Percentiles rank a stretch among this genome's conserved stretches.
Evolutionary conservation across 2,888 invertebrate species (phyloP).

Genomic region (Eupelmus urozonus): DNA sequence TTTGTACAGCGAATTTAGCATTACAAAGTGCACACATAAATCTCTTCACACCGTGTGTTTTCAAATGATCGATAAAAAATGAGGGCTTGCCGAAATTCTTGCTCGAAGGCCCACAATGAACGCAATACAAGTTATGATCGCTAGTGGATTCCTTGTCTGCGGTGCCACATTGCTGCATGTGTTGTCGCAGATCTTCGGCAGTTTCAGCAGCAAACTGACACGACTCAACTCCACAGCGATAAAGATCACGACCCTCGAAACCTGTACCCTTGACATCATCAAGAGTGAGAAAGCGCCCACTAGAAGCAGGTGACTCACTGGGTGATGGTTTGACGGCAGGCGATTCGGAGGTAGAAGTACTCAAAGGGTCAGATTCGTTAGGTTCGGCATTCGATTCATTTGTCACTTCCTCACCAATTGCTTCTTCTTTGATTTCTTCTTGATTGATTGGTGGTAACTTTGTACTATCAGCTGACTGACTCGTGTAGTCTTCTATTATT

Average conservation of each 20-base stretch:
- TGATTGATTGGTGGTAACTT: constrained; percentile 20
- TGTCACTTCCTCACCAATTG: neutral
- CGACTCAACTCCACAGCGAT: constrained; percentile 77
- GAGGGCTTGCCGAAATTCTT: constrained; percentile 77
- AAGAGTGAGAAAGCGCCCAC: constrained; percentile 62
- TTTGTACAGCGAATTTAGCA: constrained; percentile 69
- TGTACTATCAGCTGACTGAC: neutral
- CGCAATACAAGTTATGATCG: constrained; percentile 65
- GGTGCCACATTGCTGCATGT: constrained; percentile 75
- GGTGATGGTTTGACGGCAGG: neutral
- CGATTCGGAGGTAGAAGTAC: neutral
- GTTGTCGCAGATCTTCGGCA: constrained; percentile 74
- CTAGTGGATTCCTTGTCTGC: constrained; percentile 62
- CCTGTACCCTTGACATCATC: constrained; percentile 75
- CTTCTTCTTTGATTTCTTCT: constrained; percentile 17
- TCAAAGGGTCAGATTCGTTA: neutral
- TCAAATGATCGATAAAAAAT: constrained; percentile 80
- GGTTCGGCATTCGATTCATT: neutral
- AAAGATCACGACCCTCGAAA: constrained; percentile 77
- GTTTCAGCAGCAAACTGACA: constrained; percentile 76
- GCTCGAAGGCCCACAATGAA: constrained; percentile 79
- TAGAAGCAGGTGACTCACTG: neutral
- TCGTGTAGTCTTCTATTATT: constrained; percentile 66
- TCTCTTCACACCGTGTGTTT: constrained; percentile 80
- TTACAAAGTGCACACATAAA: constrained; percentile 82